Base-by-base conservation (phyloP, 2,113 vertebrate genomes). In the Axis porcinus region DNA sequence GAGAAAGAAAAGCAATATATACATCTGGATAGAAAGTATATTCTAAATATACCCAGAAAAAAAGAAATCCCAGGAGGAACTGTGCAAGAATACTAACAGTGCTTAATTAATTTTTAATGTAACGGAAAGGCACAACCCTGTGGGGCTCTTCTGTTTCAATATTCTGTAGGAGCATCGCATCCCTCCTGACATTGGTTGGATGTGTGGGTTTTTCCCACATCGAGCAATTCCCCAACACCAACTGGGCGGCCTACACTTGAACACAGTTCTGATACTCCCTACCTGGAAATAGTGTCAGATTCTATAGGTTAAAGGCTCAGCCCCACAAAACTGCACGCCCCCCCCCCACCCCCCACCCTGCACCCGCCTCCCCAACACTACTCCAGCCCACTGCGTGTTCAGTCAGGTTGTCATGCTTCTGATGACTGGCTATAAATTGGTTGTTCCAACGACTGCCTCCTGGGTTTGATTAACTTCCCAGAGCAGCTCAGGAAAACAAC, bases 41-140 rank as follows among this genome's bases (percentile, higher is more conserved):
- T 94, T 89, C 33, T 92, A 91, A 78, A 85, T 36, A 81, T 45
- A 76, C 25, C 33, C 47, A 88, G 85, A 79, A 57, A 82, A 79
- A 92, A 70, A 86, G 74, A 92, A 97, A 52, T 54, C 52, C 45
- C 30, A 47, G 57, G 86, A 95, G 76, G 28, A 74, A 74, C 11
- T 54, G n/a, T 58, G 57, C 57, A 79, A 52, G 91, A 81, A 67
- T 52, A 16, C 17, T 25, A 88, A 74, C 36, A 13, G 47, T 54
- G 93, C 86, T 85, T 3, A 81, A 89, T 84, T 78, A 50, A 86
- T 86, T 94, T 94, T 90, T 91, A 55, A 94, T 45, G 50, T 70
- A 30, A 94, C 43, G 67, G 70, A 27, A 70, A 70, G 86, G 9
- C 67, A 52, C 14, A 64, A 16, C 40, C 81, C 13, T 19, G 10